These are phyloP conservation scores for Bubalus kerabau DNA, from an alignment of 2,113 vertebrate species.

Conservation along the genomic window DNA sequence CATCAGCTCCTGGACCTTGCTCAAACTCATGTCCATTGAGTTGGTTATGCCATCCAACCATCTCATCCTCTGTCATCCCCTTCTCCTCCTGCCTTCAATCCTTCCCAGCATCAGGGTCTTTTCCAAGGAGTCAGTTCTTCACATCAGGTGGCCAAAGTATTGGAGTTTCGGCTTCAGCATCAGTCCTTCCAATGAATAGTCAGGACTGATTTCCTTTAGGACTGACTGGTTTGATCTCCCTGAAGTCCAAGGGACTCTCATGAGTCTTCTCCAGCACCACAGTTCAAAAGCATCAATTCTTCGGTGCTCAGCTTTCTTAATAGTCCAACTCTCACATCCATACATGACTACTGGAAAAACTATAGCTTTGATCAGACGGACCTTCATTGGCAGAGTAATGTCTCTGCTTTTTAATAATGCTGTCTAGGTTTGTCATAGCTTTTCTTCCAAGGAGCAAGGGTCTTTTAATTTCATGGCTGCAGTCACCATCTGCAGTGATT, in stretches of 20 bases:
- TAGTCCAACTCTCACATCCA: background rate
- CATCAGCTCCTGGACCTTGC: background rate
- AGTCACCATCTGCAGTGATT: background rate
- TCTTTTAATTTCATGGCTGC: background rate
- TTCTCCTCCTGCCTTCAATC: background rate
- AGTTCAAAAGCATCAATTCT: background rate
- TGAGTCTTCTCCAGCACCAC: background rate
- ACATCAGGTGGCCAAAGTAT: background rate
- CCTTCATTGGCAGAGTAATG: background rate
- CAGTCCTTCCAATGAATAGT: background rate
- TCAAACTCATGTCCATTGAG: background rate
- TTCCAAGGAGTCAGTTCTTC: background rate
- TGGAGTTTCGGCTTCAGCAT: background rate
- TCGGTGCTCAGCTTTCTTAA: background rate
- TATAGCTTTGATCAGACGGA: background rate
- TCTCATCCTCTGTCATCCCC: background rate
- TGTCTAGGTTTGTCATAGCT: background rate
- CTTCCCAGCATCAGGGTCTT: background rate
- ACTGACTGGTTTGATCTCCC: background rate
- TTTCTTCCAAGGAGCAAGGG: background rate
- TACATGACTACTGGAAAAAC: background rate
- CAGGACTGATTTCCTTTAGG: background rate
- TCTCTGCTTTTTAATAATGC: background rate
- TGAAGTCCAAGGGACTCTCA: background rate
- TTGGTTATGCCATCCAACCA: background rate